Evolutionary conservation across 2,888 invertebrate genomes (phyloP), one percentile per base, ranked within the genome.

Genomic region (Thereva unica): DNA sequence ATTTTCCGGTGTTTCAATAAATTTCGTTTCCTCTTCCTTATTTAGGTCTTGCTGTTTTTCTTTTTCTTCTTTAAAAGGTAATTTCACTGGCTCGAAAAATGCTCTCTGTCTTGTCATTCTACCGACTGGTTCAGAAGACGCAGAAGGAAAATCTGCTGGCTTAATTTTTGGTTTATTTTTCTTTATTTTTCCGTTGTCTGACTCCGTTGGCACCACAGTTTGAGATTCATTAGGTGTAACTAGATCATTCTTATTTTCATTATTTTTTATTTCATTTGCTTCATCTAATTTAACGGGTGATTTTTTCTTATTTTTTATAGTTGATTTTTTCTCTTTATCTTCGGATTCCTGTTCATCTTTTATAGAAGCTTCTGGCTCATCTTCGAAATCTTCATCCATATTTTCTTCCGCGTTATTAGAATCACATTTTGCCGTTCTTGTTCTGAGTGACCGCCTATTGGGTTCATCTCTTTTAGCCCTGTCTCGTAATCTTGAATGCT

Each of bases 401-500:
- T 41, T 52, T 49, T 63, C 68, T 9, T 9, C 23, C 4, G 41
- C 70, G 8, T 47, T 66, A 10, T 37, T 10, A n/a, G 57, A 64
- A 9, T 61, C 61, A 50, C 23, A 50, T 50, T 61, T 61, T 12
- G 52, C 52, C 44, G 9, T 8, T 34, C 50, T 47, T 5, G 75
- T 74, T 50, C 80, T 73, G 67, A 76, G 76, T 6, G 78, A 79
- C 57, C 80, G 74, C 45, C 77, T 76, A 70, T 80, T 82, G 6
- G 73, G 75, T 59, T 80, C 70, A 76, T 74, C 70, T 75, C 78
- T 73, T 72, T 79, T 78, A 7, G 77, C 76, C 64, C 80, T 81
- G 4, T 80, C 78, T 4, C 66, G 41, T 42, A 68, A 70, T 85
- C 85, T 72, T 85, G 85, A 73, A 86, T 85, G 74, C 86, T 86